Evolutionary conservation across 1,140 invertebrate species (phyloP).

Genomic region (Magallana gigas): DNA sequence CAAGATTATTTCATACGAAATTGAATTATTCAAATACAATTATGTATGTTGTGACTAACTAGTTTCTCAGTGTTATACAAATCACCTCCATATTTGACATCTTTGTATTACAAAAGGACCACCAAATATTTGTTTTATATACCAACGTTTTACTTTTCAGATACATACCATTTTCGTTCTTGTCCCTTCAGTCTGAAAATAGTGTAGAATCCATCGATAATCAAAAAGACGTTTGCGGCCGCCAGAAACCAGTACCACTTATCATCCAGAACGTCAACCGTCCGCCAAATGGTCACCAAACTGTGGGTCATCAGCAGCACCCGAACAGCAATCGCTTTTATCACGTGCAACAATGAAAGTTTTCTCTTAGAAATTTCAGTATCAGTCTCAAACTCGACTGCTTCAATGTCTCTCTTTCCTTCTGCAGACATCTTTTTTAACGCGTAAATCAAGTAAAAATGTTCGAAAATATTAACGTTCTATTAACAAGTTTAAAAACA

Average conservation of each 20-base stretch:
- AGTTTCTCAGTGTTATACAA: too few relatives aligned
- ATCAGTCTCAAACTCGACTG: slow-evolving; percentile 4
- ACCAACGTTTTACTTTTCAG: too few relatives aligned
- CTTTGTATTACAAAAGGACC: too few relatives aligned
- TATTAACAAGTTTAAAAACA: too few relatives aligned
- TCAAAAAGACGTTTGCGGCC: slow-evolving; percentile 48
- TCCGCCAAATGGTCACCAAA: slow-evolving; percentile 60
- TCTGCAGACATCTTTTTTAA: not conserved
- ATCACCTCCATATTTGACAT: too few relatives aligned
- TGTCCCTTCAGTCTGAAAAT: slow-evolving; percentile 46
- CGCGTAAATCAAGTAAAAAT: not conserved
- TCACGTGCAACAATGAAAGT: not conserved
- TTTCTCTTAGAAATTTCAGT: slow-evolving; percentile 18
- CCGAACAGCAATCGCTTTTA: slow-evolving; percentile 54
- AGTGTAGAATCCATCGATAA: slow-evolving; percentile 52
- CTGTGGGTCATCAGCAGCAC: slow-evolving; percentile 52
- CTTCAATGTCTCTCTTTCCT: not conserved
- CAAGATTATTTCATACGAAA: too few relatives aligned
- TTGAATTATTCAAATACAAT: too few relatives aligned
- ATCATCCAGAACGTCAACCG: slow-evolving; percentile 50
- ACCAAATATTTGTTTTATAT: too few relatives aligned
- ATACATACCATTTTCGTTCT: slow-evolving; percentile 63
- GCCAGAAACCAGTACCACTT: slow-evolving; percentile 54
- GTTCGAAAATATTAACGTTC: too few relatives aligned
- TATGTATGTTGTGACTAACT: too few relatives aligned